Evolutionary conservation across 2,113 vertebrate species (phyloP), one percentile per base, ranked within the genome.

Genomic region (Toxotes chatareus): DNA sequence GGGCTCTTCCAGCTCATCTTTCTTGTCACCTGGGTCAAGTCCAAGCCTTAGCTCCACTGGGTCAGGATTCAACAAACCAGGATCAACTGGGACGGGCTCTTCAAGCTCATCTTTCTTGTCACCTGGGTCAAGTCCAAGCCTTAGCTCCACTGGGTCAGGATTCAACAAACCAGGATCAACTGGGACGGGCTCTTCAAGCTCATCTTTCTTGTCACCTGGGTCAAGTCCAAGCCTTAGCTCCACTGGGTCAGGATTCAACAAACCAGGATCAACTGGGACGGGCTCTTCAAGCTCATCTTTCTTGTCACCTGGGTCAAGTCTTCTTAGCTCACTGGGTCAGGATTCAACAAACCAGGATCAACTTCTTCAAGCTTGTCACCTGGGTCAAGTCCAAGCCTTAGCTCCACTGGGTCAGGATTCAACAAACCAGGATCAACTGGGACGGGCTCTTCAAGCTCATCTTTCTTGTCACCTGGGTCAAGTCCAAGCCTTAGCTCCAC

Each of bases 361-460:
- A n/a, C n/a, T n/a, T n/a, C n/a, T n/a, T n/a, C n/a, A n/a, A n/a
- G n/a, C n/a, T n/a, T n/a, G n/a, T n/a, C n/a, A n/a, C n/a, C n/a
- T n/a, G n/a, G n/a, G n/a, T n/a, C n/a, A n/a, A n/a, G n/a, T n/a
- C n/a, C n/a, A 67, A 49, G 44, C 17, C 7, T 17, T 31, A 32
- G 87, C 21, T 63, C 81, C 31, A 17, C 14, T 7, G 86, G 78
- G 11, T 53, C 49, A 34, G 59, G 44, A 38, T n/a, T n/a, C 0
- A 81, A 74, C 36, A 89, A 72, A 7, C 76, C n/a, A 23, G 75
- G 2, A n/a, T 84, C 75, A 60, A 44, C 36, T 34, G 86, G 69
- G 4, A 49, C n/a, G n/a, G n/a, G n/a, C n/a, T n/a, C n/a, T n/a
- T n/a, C n/a, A n/a, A n/a, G n/a, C n/a, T n/a, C n/a, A n/a, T n/a